Evolutionary conservation across 2,797 vertebrate genomes (phyloP).

Genomic region (Orestias chungarensis): DNA sequence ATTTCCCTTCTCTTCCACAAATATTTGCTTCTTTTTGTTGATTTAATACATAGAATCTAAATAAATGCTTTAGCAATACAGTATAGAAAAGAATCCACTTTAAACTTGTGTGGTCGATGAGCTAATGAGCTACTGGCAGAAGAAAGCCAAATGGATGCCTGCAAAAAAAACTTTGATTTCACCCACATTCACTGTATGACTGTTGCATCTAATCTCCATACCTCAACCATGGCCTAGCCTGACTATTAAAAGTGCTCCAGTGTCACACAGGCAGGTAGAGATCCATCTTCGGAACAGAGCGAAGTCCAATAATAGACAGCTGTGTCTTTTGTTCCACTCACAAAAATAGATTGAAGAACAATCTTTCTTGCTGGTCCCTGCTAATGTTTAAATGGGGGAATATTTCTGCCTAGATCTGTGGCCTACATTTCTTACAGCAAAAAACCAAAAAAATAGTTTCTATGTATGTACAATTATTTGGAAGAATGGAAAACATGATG

Average conservation of each 20-base stretch:
- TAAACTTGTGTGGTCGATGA: neutral
- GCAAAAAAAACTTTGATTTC: neutral
- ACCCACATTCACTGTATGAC: neutral
- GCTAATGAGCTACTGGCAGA: neutral
- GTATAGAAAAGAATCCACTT: neutral
- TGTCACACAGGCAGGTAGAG: slow-evolving; percentile 60
- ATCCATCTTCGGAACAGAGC: slow-evolving; percentile 50
- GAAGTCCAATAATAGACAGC: slow-evolving; percentile 54
- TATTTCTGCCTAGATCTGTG: slow-evolving; percentile 10
- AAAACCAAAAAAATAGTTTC: no score
- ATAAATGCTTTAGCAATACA: neutral
- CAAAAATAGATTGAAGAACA: slow-evolving; percentile 61
- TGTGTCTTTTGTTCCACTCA: slow-evolving; percentile 59
- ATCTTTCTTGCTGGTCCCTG: slow-evolving; percentile 23
- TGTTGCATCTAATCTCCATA: slow-evolving; percentile 47
- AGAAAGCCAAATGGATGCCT: neutral
- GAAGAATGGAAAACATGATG: no score
- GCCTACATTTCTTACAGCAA: slow-evolving; percentile 13
- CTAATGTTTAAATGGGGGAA: slow-evolving; percentile 26
- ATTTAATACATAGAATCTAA: neutral
- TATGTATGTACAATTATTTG: no score
- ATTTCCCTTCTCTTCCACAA: neutral
- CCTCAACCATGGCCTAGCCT: slow-evolving; percentile 58
- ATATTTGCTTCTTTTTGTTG: neutral
- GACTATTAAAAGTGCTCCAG: slow-evolving; percentile 63